phyloP scores from a whole-genome alignment of 2,113 vertebrate genomes.

The Erinaceus europaeus region DNA sequence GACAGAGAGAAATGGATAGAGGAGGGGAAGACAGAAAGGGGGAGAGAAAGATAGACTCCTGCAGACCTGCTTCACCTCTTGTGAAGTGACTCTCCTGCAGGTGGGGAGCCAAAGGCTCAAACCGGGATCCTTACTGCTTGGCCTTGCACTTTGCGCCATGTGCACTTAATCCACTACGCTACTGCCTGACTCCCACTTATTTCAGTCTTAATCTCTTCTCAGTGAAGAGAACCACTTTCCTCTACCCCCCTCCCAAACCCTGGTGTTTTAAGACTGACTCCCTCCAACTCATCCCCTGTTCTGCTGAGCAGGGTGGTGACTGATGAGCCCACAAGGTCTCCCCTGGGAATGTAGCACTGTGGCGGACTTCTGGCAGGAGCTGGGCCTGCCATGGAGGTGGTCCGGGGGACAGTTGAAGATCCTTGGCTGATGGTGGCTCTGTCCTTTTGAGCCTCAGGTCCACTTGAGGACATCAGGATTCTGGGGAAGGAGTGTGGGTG shows the following conservation, averaged over 20 bases:
- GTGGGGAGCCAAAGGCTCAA: too few relatives aligned
- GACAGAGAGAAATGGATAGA: too few relatives aligned
- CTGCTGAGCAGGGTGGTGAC: neutral
- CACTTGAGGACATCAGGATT: neutral
- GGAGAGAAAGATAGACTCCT: too few relatives aligned
- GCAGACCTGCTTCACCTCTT: too few relatives aligned
- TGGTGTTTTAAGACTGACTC: neutral
- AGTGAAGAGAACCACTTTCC: neutral
- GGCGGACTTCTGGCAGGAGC: neutral
- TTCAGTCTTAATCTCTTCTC: neutral
- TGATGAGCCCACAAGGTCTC: neutral
- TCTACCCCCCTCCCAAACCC: fast-evolving
- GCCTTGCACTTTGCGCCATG: too few relatives aligned
- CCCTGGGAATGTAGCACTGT: neutral
- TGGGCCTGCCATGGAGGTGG: neutral
- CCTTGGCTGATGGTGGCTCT: neutral
- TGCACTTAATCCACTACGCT: too few relatives aligned
- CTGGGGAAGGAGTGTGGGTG: neutral
- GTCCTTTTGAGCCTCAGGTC: neutral
- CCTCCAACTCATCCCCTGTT: too few relatives aligned
- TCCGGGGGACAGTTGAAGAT: neutral
- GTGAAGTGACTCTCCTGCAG: too few relatives aligned
- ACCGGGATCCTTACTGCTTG: too few relatives aligned
- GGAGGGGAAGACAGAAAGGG: too few relatives aligned
- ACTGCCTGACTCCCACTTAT: too few relatives aligned